phyloP scores from a whole-genome alignment of 2,797 vertebrate genomes.

The Myotis vivesi region DNA sequence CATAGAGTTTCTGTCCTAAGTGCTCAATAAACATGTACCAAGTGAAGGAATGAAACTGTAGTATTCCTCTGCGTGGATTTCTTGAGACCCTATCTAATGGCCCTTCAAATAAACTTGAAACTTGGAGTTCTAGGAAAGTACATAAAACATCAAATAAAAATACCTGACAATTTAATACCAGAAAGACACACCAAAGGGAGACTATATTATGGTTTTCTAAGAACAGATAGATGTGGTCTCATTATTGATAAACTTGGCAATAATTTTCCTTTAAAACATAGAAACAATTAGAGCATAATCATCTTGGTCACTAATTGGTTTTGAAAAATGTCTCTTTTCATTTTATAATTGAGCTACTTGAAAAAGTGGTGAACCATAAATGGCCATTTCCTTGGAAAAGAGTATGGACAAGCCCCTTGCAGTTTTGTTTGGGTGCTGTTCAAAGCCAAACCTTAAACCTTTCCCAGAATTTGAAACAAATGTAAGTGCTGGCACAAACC shows the following conservation, averaged over 20 bases:
- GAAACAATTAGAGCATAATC: neutral
- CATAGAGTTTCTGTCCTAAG: neutral
- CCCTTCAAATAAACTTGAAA: neutral
- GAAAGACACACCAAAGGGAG: neutral
- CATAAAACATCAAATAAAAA: conserved; percentile 41
- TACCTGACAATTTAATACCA: neutral
- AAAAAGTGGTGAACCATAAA: conserved; percentile 53
- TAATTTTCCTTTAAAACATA: conserved; percentile 49
- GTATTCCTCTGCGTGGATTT: neutral
- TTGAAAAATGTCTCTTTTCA: conserved; percentile 56
- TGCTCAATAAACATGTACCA: neutral
- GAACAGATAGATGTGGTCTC: neutral
- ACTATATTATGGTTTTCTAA: conserved; percentile 17
- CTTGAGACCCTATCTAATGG: neutral
- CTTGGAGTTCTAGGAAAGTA: neutral
- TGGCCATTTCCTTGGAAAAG: conserved; percentile 51
- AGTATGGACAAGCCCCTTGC: conserved; percentile 40
- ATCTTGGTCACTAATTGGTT: conserved; percentile 59
- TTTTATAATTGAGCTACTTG: conserved; percentile 46
- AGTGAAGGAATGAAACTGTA: neutral
- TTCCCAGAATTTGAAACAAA: conserved; percentile 76
- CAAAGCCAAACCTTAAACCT: conserved; percentile 67
- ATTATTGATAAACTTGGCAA: neutral
- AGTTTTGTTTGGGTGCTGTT: conserved; percentile 63
- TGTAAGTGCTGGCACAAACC: conserved; percentile 69